A percentile compares a stretch with the other conserved stretches of the same genome.
phyloP scores from a whole-genome alignment of 2,113 vertebrate genomes.

The Labrus mixtus region DNA sequence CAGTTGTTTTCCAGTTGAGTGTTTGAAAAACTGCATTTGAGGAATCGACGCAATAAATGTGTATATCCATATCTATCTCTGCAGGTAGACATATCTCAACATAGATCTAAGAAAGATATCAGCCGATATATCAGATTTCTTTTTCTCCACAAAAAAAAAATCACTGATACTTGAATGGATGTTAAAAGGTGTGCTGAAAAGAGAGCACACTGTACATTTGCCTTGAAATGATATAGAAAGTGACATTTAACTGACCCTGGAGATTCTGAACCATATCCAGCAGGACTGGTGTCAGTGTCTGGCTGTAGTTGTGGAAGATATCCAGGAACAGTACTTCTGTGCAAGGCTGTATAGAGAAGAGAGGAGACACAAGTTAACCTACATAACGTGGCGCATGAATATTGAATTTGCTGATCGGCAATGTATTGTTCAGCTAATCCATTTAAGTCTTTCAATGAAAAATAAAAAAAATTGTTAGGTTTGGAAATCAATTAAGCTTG shows the following conservation, averaged over 20 bases:
- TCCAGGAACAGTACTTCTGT: conserved; percentile 98
- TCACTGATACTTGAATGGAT: too few relatives aligned
- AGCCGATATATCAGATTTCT: too few relatives aligned
- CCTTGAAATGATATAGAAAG: background rate
- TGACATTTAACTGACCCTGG: conserved; percentile 86
- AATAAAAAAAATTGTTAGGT: background rate
- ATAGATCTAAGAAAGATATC: too few relatives aligned
- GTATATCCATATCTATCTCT: too few relatives aligned
- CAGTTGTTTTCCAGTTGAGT: too few relatives aligned
- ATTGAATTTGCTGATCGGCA: background rate
- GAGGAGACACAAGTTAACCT: conserved; percentile 17
- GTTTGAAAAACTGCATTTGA: too few relatives aligned
- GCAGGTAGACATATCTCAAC: too few relatives aligned
- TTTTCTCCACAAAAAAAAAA: too few relatives aligned
- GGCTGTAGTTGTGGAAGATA: conserved; percentile 97
- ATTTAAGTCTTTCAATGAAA: background rate
- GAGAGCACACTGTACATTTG: background rate
- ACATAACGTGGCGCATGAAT: background rate
- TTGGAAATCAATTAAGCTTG: background rate
- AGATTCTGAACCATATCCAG: conserved; percentile 95
- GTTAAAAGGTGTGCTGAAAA: background rate
- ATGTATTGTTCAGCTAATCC: background rate
- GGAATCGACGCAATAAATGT: too few relatives aligned
- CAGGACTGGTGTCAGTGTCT: conserved; percentile 93
- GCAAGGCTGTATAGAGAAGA: conserved; percentile 86